A percentile compares a stretch with the other conserved stretches of the same genome.
phyloP scores from a whole-genome alignment of 2,888 invertebrate species.

The Dione vanillae region DNA sequence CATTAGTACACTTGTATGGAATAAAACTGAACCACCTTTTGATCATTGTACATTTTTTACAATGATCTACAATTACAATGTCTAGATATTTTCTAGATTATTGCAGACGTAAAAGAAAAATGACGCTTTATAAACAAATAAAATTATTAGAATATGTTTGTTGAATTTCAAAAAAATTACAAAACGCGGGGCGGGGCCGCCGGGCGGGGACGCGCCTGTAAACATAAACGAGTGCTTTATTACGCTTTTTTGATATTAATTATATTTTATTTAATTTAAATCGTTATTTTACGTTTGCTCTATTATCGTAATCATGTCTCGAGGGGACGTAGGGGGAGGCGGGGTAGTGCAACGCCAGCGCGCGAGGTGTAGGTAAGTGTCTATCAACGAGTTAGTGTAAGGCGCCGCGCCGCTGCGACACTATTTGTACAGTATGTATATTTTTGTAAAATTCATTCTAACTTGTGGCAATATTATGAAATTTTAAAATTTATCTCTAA shows the following conservation, averaged over 20 bases:
- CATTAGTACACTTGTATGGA: too few relatives aligned
- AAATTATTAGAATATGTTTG: not conserved
- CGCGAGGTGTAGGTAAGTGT: constrained; percentile 61
- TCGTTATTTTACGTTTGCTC: constrained; percentile 64
- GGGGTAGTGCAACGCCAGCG: constrained; percentile 16
- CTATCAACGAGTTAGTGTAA: constrained; percentile 82
- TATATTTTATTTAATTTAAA: constrained; percentile 58
- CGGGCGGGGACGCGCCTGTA: constrained; percentile 53
- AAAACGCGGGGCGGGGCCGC: constrained; percentile 6
- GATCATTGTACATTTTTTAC: too few relatives aligned
- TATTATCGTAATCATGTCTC: constrained; percentile 53
- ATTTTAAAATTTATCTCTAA: constrained; percentile 75
- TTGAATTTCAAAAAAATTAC: constrained; percentile 4
- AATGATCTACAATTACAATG: too few relatives aligned
- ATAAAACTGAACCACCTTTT: too few relatives aligned
- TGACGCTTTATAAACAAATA: not conserved
- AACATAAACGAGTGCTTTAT: constrained; percentile 78
- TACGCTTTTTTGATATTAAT: constrained; percentile 78
- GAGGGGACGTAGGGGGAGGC: not conserved
- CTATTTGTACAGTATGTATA: constrained; percentile 82
- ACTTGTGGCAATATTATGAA: constrained; percentile 81
- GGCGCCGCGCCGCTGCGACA: constrained; percentile 69
- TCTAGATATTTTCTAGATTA: not conserved
- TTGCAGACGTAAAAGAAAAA: not conserved
- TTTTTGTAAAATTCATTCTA: constrained; percentile 82